These are phyloP conservation scores for Pachymerium ferrugineum DNA, from an alignment of 2,888 invertebrate genomes.

Conservation along the genomic window DNA sequence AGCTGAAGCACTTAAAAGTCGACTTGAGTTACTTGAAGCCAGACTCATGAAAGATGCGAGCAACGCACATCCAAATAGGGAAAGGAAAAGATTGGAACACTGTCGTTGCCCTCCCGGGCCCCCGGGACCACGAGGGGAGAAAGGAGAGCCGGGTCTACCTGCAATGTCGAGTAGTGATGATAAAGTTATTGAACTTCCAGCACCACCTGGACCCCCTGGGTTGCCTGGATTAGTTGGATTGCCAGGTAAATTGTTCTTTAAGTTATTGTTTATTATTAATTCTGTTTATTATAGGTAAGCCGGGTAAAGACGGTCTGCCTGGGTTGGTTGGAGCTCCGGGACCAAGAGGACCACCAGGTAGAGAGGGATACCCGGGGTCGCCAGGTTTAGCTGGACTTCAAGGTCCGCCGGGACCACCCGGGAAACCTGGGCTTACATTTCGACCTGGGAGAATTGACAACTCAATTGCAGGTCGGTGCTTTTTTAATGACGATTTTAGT, in stretches of 20 bases:
- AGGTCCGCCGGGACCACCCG: not conserved
- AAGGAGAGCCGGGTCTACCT: not conserved
- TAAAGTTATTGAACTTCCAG: not conserved
- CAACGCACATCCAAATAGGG: not conserved
- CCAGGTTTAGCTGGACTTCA: not conserved
- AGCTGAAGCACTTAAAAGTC: not conserved
- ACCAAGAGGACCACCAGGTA: not conserved
- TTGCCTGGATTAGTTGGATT: not conserved
- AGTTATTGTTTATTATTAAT: not conserved
- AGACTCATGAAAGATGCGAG: not conserved
- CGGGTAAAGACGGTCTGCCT: not conserved
- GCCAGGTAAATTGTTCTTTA: not conserved
- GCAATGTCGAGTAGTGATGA: no score
- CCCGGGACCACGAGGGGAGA: not conserved
- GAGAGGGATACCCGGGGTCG: not conserved
- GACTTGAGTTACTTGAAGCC: not conserved
- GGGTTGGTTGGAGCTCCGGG: not conserved
- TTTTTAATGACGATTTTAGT: no score
- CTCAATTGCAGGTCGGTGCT: no score
- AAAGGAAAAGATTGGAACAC: not conserved
- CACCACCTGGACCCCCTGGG: not conserved
- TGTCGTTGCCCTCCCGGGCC: not conserved
- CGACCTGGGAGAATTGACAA: not conserved
- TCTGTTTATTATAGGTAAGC: not conserved
- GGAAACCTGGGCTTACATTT: not conserved